Evolutionary conservation across 2,888 invertebrate species (phyloP), one percentile per base, ranked within the genome.

Genomic region (Ariolimax columbianus): DNA sequence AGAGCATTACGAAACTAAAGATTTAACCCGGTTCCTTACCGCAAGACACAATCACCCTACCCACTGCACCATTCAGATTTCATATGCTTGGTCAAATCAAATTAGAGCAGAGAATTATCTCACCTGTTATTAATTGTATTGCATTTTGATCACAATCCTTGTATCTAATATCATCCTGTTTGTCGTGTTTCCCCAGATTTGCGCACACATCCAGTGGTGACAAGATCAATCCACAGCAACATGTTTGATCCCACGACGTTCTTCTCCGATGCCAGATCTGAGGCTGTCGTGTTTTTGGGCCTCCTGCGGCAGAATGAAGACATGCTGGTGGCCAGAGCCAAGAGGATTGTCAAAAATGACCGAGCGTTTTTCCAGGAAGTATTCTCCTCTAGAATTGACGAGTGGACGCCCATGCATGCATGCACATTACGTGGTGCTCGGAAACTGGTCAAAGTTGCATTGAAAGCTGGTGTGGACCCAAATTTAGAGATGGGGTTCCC

Each of bases 341-440:
- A 89, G 82, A 81, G 86, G 51, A 85, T 92, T 14, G 86, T 91
- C 4, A 90, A 90, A 84, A 88, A 87, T 14, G 86, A 91, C 80
- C 87, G 87, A 36, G 86, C 86, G 11, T 89, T 90, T 82, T 89
- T 89, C 14, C 82, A 84, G 36, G 84, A 86, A 30, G 89, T 92
- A 11, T 91, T 92, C 43, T 88, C 89, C 75, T 87, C 89, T 1
- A 85, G 88, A 23, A 89, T 91, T 0, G 91, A 92, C 66, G 91
- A 91, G 17, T 92, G 92, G 92, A 91, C 92, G n/a, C 91, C 91
- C 19, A 90, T 92, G 78, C 92, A 92, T 84, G 92, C 92, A 23
- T 91, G 90, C 81, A 91, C 91, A 26, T 85, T 92, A 14, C 88
- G 90, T 23, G 91, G 92, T n/a, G 90, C 91, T 11, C 86, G 90